Base-by-base conservation (phyloP, 2,113 vertebrate genomes). In the Gymnocephalus cernua region DNA sequence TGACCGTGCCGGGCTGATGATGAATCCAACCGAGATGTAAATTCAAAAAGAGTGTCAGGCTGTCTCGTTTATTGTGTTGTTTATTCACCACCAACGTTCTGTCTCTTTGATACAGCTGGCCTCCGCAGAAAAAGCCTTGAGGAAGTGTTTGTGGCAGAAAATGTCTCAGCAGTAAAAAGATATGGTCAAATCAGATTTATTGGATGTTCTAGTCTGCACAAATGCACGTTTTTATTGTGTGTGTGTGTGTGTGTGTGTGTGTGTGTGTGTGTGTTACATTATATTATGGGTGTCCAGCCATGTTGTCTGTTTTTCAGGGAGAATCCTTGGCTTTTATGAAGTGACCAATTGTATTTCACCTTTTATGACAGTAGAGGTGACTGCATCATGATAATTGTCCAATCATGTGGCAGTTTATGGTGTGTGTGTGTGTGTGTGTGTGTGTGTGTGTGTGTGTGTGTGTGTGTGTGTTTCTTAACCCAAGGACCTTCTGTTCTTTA, bases 401-500 rank as follows among this genome's bases (percentile, higher is more conserved):
- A 67, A 80, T 89, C 87, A 53, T 23, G 3, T 15, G 2, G 27
- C 21, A 3, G 51, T 70, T 41, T 80, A 76, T 56, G 75, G 84
- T 71, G 61, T 68, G 73, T 71, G 83, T 58, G 75, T 27, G 74
- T 56, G 44, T 77, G 8, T 58, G 67, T 63, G 57, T 32, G 56
- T 75, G 76, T 69, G 57, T 48, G 59, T 53, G 75, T 77, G 59
- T 73, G 70, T 65, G 63, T 81, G 58, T 59, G 75, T 65, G 67
- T 76, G 66, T 72, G 68, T 74, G 63, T 68, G 48, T 83, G 51
- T 70, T 9, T 72, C 51, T 75, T 56, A 48, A 80, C 74, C 86
- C 81, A 90, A 82, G 79, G 86, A 92, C 89, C 88, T 92, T 91
- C 90, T 93, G 89, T 89, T 93, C 86, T 82, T 86, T 93, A 89